Base-by-base conservation (phyloP, 2,888 invertebrate genomes). In the Cyrtodaria siliqua region DNA sequence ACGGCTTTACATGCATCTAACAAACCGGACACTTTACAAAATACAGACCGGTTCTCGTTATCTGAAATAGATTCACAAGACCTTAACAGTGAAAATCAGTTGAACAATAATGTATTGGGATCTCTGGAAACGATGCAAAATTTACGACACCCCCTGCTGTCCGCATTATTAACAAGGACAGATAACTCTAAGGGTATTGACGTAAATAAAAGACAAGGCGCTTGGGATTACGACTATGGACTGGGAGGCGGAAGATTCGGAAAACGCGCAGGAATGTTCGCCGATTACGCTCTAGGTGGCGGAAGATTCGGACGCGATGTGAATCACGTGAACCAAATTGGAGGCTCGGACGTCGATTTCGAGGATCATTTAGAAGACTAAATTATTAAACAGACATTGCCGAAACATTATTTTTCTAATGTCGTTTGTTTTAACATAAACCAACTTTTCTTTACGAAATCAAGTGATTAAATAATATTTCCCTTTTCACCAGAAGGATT, bases 211-310 rank as follows among this genome's bases (percentile, higher is more conserved):
- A 79, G 91, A 9, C 90, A 91, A 66, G 89, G 90, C 1, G 82
- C 84, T 6, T 91, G 91, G 91, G 90, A 90, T 66, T 89, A 87
- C 78, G 92, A 92, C 76, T 92, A 92, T 68, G 92, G 92, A 9
- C 87, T 91, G 33, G 92, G 92, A 14, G 92, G 92, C 2, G 92
- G 92, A 8, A 72, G 92, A 24, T 92, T 91, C 73, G 92, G 92
- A 27, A 92, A 92, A 81, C 63, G 91, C 2, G 79, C 73, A 24
- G 74, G 74, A 38, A 55, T 40, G 44, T 86, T 77, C 59, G 85
- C 79, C 2, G 87, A 87, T 49, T 91, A 90, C 75, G 86, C 89
- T n/a, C 84, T 90, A 8, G 90, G 90, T 18, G 90, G 89, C 9
- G 90, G 90, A 8, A 84, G 91, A 62, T 90, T 90, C 55, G 91